Percentiles rank a stretch among this genome's conserved stretches.
Conservation (phyloP, 92 coral and sea anemone genomes). For the Zoanthus sansibaricus region DNA sequence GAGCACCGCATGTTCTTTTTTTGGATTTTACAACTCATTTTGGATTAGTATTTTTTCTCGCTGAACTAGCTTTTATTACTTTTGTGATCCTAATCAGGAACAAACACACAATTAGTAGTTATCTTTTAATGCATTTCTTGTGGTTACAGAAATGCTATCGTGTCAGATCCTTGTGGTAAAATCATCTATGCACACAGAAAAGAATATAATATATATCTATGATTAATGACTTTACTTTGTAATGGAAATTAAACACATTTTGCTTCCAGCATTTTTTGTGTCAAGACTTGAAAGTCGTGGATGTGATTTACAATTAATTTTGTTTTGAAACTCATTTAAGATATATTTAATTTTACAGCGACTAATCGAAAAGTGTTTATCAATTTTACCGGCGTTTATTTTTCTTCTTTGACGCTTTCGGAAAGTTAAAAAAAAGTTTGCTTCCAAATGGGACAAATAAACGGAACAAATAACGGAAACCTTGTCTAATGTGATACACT, state of each 20-base stretch:
- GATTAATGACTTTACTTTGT: slow-evolving; percentile 16
- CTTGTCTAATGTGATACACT: slow-evolving; percentile 10
- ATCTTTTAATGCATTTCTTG: slow-evolving; percentile 21
- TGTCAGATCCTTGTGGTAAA: slow-evolving; percentile 17
- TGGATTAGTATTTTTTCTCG: slow-evolving; percentile 1
- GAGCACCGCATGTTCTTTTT: slow-evolving; percentile 3
- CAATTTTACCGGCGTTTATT: not conserved
- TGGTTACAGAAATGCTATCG: slow-evolving; percentile 18
- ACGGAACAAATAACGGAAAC: not conserved
- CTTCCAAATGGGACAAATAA: slow-evolving; percentile 17
- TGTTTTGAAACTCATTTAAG: slow-evolving; percentile 12
- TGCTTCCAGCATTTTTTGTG: not conserved
- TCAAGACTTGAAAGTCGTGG: slow-evolving; percentile 12
- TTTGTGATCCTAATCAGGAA: slow-evolving; percentile 8
- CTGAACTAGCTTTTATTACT: not conserved
- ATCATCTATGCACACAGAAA: not conserved
- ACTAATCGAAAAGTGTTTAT: not conserved
- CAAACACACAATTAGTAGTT: slow-evolving; percentile 18
- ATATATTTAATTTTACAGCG: not conserved
- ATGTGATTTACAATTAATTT: slow-evolving; percentile 11
- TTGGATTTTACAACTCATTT: not conserved
- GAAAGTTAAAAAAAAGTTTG: not conserved
- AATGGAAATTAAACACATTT: slow-evolving; percentile 7
- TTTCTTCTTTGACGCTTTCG: not conserved
- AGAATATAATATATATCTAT: not conserved